Conservation (phyloP, 2,888 invertebrate genomes). For the Mycogona germanica region DNA sequence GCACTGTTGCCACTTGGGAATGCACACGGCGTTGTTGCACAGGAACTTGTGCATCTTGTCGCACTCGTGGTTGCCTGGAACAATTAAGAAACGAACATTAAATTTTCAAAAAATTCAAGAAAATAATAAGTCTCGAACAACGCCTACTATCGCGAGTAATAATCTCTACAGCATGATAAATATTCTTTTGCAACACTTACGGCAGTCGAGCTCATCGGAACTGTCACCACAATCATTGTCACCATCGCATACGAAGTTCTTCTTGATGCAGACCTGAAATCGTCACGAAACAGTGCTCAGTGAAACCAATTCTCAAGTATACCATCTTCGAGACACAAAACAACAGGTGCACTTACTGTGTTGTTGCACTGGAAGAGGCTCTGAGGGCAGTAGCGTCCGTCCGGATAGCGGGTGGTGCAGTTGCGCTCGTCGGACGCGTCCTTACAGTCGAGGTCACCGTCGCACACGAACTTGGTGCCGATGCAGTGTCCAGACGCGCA, state of each 20-base stretch:
- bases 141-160: too few relatives aligned
- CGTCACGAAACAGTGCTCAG: neutral
- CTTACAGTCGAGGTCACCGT: slow-evolving; percentile 76
- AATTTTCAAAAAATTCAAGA: too few relatives aligned
- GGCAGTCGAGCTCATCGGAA: slow-evolving; percentile 72
- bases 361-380: slow-evolving; percentile 85
- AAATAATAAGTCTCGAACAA: too few relatives aligned
- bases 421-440: slow-evolving; percentile 82
- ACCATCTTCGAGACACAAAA: neutral
- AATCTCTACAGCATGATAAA: too few relatives aligned
- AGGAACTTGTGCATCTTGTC: slow-evolving; percentile 73
- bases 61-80: slow-evolving; percentile 40
- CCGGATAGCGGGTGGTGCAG: slow-evolving; percentile 78
- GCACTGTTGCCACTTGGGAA: slow-evolving; percentile 43
- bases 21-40: slow-evolving; percentile 67
- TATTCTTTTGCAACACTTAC: slow-evolving; percentile 34
- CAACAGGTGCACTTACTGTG: slow-evolving; percentile 40
- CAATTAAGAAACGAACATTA: too few relatives aligned
- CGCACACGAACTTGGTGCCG: slow-evolving; percentile 73
- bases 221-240: slow-evolving; percentile 82
- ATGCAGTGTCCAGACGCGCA: slow-evolving; percentile 89
- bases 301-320: neutral
- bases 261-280: slow-evolving; percentile 59
- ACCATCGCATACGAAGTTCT: slow-evolving; percentile 83
- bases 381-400: slow-evolving; percentile 76